phyloP scores from a whole-genome alignment of 2,113 vertebrate genomes.

The Polypterus senegalus region DNA sequence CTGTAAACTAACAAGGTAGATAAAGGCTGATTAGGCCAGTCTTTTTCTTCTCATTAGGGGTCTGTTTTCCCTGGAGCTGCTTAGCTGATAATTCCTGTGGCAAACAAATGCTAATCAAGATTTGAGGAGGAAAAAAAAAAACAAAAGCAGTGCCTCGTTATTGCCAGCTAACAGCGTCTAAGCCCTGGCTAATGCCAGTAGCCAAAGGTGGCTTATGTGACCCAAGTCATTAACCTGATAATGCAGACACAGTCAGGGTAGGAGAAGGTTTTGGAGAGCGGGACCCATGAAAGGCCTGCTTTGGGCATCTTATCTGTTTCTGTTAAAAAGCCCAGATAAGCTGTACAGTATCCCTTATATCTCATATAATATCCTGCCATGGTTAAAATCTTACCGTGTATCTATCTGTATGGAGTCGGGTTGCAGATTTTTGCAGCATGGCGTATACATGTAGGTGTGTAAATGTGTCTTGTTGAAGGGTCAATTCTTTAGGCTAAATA shows the following conservation, averaged over 20 bases:
- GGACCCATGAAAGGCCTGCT: background rate
- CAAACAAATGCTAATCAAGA: constrained; percentile 20
- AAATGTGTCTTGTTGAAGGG: too few species aligned
- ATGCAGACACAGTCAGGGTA: background rate
- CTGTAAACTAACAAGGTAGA: constrained; percentile 3
- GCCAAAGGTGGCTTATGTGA: constrained; percentile 17
- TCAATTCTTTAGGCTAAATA: too few species aligned
- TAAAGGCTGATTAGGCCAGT: background rate
- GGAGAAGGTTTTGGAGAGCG: too few species aligned
- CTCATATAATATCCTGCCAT: too few species aligned
- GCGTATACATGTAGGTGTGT: too few species aligned
- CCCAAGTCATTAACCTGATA: constrained; percentile 21
- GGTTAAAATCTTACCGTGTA: too few species aligned
- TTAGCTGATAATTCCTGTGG: constrained; percentile 8
- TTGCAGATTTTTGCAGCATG: too few species aligned
- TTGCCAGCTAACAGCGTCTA: constrained; percentile 8
- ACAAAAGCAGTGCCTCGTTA: constrained; percentile 17
- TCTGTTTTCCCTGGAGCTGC: constrained; percentile 2
- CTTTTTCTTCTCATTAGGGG: background rate
- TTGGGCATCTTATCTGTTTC: too few species aligned
- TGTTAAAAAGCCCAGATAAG: too few species aligned
- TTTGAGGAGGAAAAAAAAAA: constrained; percentile 10
- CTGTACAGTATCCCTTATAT: too few species aligned
- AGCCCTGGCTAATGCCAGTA: constrained; percentile 12
- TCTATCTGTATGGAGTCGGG: too few species aligned